Evolutionary conservation across 2,113 vertebrate genomes (phyloP).

Genomic region (Xerus inauris): DNA sequence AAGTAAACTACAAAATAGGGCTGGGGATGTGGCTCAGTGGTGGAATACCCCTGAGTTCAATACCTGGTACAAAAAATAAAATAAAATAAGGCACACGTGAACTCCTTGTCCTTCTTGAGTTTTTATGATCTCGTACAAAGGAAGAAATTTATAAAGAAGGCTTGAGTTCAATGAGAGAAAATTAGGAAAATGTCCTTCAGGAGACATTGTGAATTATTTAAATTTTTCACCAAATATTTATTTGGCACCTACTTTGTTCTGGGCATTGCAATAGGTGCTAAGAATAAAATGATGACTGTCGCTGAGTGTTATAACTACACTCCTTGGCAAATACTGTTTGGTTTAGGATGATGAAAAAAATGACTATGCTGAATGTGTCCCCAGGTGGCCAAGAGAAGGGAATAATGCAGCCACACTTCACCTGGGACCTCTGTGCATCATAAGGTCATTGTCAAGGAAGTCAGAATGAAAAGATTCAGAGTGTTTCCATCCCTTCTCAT

Average conservation of each 20-base stretch:
- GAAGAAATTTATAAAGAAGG: neutral
- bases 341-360: neutral
- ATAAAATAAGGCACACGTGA: neutral
- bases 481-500: neutral
- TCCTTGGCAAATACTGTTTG: neutral
- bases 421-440: neutral
- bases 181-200: neutral
- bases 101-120: neutral
- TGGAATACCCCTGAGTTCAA: too few species aligned
- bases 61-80: too few species aligned
- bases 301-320: neutral
- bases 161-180: neutral
- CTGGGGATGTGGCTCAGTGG: too few species aligned
- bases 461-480: neutral
- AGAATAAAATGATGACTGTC: neutral
- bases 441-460: neutral
- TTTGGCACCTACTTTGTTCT: neutral
- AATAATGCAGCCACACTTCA: neutral
- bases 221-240: conserved; percentile 22
- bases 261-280: neutral
- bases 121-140: neutral
- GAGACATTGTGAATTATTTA: neutral
- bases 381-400: neutral
- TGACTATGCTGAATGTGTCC: neutral
- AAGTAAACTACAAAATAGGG: too few species aligned